Percentiles rank a stretch among this genome's conserved stretches.
phyloP scores from a whole-genome alignment of 2,888 invertebrate species.

The Agrochola lychnidis region DNA sequence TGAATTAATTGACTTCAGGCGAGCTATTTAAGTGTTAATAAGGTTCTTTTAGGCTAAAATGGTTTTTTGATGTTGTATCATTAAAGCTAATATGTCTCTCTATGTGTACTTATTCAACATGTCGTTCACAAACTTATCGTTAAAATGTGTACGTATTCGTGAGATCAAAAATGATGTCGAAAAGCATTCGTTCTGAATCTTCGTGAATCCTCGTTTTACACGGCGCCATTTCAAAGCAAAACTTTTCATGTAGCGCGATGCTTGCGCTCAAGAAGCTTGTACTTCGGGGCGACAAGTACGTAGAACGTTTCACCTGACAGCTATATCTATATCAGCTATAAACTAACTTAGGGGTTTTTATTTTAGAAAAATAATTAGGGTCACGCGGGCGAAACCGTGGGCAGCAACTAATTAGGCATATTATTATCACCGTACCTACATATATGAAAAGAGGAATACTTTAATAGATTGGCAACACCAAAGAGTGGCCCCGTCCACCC shows the following conservation, averaged over 20 bases:
- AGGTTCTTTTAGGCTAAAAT: background rate
- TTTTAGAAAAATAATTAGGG: too few species aligned
- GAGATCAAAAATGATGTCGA: background rate
- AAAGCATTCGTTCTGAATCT: constrained; percentile 7
- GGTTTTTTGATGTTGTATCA: background rate
- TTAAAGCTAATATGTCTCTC: background rate
- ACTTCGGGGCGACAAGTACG: constrained; percentile 38
- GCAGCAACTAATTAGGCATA: too few species aligned
- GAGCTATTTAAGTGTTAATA: background rate
- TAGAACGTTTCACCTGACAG: constrained; percentile 8
- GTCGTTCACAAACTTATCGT: background rate
- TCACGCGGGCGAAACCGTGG: too few species aligned
- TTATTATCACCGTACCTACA: background rate
- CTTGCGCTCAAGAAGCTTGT: constrained; percentile 13
- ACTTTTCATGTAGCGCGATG: constrained; percentile 6
- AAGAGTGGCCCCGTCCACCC: background rate
- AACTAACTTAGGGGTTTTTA: too few species aligned
- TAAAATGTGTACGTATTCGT: background rate
- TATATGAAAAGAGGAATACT: background rate
- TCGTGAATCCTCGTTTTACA: constrained; percentile 13
- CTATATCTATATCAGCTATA: too few species aligned
- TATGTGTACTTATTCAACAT: background rate
- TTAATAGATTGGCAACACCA: background rate
- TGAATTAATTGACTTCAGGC: background rate
- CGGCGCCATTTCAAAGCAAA: constrained; percentile 8